Evolutionary conservation across 1,140 invertebrate genomes (phyloP), one percentile per base, ranked within the genome.

Genomic region (Rhagoletis zephyria): DNA sequence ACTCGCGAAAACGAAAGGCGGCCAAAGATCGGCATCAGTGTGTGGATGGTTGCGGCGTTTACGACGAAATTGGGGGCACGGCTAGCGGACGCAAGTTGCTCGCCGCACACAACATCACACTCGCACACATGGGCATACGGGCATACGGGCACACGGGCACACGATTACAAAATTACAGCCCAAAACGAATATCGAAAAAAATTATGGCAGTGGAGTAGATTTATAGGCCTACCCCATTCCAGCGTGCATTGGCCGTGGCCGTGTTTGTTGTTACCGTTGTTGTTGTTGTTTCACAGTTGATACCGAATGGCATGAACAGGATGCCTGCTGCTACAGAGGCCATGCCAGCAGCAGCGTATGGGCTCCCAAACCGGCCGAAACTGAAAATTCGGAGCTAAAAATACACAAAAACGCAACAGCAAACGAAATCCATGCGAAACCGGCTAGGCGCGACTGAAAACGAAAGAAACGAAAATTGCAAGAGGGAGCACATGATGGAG

Each of bases 161-260:
- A 16, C 65, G 40, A n/a, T 6, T 64, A 16, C 63, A 87, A 87
- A 67, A 51, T 14, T 16, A 87, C 19, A 87, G 48, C 4, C 77
- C 70, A 86, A 86, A 70, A 86, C 60, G 86, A 88, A 88, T 87
- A 88, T 88, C 59, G 51, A 60, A 88, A 88, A 30, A 88, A 88
- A 87, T 88, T 88, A 88, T 88, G 88, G 88, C 88, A 88, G 88
- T 88, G 86, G 88, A 87, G 86, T 88, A 88, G 77, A 88, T 88
- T 88, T 88, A 88, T 88, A 85, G 87, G 87, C 86, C 86, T 87
- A 87, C 70, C 88, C 70, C 85, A 88, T 63, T 67, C 85, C 12
- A 87, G 65, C 85, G 48, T 59, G 48, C 74, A 56, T 81, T 81
- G 74, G 74, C 74, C 74, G 19, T 81, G 74, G 74, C 48, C 74